Conservation (phyloP, 2,797 vertebrate genomes). For the Coccyzus lansbergi region DNA sequence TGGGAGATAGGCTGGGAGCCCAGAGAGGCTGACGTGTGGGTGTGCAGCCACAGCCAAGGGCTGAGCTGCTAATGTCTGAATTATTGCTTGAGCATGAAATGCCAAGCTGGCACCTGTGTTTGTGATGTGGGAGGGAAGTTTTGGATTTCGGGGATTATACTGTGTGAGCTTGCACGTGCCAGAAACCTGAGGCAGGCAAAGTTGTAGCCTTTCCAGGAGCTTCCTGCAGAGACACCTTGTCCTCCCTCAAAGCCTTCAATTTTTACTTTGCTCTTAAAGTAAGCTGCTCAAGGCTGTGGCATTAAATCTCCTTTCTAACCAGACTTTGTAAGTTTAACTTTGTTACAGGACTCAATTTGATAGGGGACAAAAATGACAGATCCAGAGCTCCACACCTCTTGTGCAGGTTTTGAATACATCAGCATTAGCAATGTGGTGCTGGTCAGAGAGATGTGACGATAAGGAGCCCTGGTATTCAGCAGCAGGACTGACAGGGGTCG, state of each 20-base stretch:
- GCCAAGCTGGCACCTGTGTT: background rate
- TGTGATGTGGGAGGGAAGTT: background rate
- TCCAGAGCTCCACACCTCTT: background rate
- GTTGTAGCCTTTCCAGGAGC: background rate
- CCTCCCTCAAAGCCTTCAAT: background rate
- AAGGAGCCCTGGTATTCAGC: background rate
- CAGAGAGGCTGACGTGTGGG: background rate
- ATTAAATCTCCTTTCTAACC: background rate
- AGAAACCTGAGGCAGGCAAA: background rate
- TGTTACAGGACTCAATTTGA: background rate
- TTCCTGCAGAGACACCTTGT: background rate
- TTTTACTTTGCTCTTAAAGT: background rate
- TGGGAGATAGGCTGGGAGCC: background rate
- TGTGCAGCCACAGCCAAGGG: background rate
- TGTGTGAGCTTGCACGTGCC: background rate
- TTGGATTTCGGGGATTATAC: background rate
- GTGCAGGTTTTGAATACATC: background rate
- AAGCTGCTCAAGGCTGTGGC: background rate
- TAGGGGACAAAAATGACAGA: background rate
- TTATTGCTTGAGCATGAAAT: background rate
- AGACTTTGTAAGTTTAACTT: background rate
- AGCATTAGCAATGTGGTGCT: accelerated
- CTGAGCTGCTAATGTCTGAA: background rate
- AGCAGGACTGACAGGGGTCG: accelerated
- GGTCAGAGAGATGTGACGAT: background rate